phyloP scores from a whole-genome alignment of 2,888 invertebrate genomes.

The Criorhina ranunculi region DNA sequence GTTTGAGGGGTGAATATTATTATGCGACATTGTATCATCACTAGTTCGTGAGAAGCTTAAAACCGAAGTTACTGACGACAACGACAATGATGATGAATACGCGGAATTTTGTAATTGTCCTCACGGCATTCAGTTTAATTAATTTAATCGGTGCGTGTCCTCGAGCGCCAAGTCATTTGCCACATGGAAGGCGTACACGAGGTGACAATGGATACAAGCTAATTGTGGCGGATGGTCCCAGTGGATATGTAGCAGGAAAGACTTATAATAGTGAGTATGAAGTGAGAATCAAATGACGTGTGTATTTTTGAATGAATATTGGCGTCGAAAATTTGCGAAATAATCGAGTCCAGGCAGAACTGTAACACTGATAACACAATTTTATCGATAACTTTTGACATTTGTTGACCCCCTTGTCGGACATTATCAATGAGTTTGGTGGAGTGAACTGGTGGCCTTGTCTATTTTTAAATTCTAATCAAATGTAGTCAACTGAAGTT shows the following conservation, averaged over 20 bases:
- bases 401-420: constrained; percentile 1
- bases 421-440: not conserved
- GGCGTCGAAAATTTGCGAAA: constrained; percentile 9
- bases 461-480: not conserved
- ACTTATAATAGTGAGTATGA: constrained; percentile 90
- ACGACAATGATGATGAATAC: constrained; percentile 46
- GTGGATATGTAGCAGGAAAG: constrained; percentile 93
- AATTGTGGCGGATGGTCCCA: constrained; percentile 91
- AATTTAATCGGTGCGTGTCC: constrained; percentile 81
- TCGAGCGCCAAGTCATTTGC: constrained; percentile 82
- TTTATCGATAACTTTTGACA: constrained; percentile 57
- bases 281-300: constrained; percentile 1
- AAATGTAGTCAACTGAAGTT: not conserved
- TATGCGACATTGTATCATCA: constrained; percentile 59
- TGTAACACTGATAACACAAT: constrained; percentile 21
- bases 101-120: constrained; percentile 65
- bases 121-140: constrained; percentile 80
- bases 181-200: constrained; percentile 86
- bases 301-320: not conserved
- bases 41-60: constrained; percentile 46
- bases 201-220: constrained; percentile 96
- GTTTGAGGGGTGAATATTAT: constrained; percentile 65
- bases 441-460: constrained; percentile 15
- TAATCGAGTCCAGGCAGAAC: constrained; percentile 3
- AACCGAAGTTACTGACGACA: constrained; percentile 18